Percentiles rank a stretch among this genome's conserved stretches.
These are phyloP conservation scores for Coranthus polyacanthus DNA, from an alignment of 2,797 vertebrate genomes.

Conservation along the genomic window DNA sequence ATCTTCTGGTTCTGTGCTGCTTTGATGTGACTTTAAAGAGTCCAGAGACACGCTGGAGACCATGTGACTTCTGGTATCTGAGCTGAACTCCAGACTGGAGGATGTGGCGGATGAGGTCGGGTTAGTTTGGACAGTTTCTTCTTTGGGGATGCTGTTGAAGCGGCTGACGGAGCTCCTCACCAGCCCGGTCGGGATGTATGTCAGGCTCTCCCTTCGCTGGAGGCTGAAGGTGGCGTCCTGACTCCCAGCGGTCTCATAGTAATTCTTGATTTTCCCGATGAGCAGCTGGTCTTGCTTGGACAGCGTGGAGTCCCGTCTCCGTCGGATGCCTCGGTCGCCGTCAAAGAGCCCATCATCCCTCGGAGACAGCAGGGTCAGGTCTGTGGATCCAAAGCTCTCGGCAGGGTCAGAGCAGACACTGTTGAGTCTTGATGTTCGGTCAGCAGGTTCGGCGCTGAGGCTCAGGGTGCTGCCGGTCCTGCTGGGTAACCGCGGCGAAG, in stretches of 20 bases:
- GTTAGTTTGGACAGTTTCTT: conserved; percentile 26
- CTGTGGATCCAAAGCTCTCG: conserved; percentile 34
- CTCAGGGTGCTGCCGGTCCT: conserved; percentile 85
- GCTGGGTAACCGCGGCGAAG: conserved; percentile 77
- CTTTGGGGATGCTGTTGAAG: conserved; percentile 85
- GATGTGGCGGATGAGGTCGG: background rate
- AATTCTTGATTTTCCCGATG: conserved; percentile 92
- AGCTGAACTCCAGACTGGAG: conserved; percentile 20
- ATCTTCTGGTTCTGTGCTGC: conserved; percentile 27
- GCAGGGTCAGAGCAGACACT: conserved; percentile 56
- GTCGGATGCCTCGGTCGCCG: conserved; percentile 31
- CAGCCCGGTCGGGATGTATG: conserved; percentile 92
- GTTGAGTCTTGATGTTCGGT: conserved; percentile 48
- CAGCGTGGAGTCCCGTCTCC: conserved; percentile 85
- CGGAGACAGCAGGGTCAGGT: conserved; percentile 57
- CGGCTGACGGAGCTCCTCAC: conserved; percentile 90
- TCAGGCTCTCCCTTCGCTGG: conserved; percentile 92
- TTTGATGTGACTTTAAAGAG: conserved; percentile 40
- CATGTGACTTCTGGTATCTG: conserved; percentile 8
- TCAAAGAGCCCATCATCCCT: conserved; percentile 73
- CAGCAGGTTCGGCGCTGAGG: conserved; percentile 73
- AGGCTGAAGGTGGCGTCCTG: conserved; percentile 85
- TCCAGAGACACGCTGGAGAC: conserved; percentile 62
- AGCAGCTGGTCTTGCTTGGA: conserved; percentile 90
- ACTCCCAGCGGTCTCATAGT: conserved; percentile 90